These are phyloP conservation scores for Bombus haemorrhoidalis DNA, from an alignment of 1,140 invertebrate genomes.

Conservation along the genomic window DNA sequence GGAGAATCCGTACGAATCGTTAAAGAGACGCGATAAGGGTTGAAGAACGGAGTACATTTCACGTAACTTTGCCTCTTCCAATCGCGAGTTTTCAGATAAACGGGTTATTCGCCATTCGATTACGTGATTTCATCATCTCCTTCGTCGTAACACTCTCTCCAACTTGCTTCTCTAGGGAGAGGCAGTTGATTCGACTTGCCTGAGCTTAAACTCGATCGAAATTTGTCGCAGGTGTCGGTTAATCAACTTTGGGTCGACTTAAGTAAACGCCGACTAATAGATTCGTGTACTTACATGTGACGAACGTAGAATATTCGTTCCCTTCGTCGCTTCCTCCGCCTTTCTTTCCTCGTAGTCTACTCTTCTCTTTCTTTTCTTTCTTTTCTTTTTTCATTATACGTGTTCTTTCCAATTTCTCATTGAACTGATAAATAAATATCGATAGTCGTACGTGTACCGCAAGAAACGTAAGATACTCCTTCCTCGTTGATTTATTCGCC, in stretches of 20 bases:
- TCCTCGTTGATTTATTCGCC: too few relatives aligned
- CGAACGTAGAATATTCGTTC: background rate
- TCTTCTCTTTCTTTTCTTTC: too few relatives aligned
- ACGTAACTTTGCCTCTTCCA: slow-evolving; percentile 6
- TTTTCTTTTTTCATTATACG: too few relatives aligned
- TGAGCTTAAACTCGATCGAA: background rate
- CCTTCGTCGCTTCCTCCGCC: background rate
- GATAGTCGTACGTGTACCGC: too few relatives aligned
- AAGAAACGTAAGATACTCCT: background rate
- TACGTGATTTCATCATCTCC: slow-evolving; percentile 28
- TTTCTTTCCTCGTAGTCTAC: too few relatives aligned
- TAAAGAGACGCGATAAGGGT: background rate
- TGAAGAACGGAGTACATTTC: background rate
- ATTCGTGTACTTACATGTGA: too few relatives aligned
- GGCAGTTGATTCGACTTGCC: background rate
- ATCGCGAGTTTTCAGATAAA: slow-evolving; percentile 27
- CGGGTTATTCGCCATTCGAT: slow-evolving; percentile 34
- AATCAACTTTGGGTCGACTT: background rate
- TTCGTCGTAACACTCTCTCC: background rate
- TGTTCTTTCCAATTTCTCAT: background rate
- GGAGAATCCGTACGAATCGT: slow-evolving; percentile 6
- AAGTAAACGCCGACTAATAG: background rate
- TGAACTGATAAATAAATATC: background rate
- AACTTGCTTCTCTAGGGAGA: slow-evolving; percentile 17
- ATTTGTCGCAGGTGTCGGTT: background rate